Conservation (phyloP, 2,113 vertebrate genomes). For the Ellobius talpinus region DNA sequence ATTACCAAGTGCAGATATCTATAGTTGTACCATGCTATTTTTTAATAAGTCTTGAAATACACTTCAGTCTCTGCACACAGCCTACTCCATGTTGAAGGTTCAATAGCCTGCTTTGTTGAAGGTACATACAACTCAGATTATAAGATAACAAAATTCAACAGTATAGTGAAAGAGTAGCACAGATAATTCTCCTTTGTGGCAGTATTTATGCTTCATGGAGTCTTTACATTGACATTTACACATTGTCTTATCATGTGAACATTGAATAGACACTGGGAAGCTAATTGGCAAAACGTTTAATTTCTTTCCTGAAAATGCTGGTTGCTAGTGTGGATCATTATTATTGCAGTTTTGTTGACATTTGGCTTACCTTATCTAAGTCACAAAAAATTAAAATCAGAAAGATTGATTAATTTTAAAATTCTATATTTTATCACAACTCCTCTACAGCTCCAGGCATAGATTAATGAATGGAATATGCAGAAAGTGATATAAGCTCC, state of each 20-base stretch:
- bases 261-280: constrained; percentile 60
- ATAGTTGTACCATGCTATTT: neutral
- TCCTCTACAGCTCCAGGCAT: constrained; percentile 87
- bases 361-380: constrained; percentile 70
- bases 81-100: neutral
- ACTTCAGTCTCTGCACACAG: neutral
- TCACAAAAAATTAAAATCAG: constrained; percentile 80
- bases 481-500: constrained; percentile 92
- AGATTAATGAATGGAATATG: constrained; percentile 92
- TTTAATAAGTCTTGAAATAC: neutral
- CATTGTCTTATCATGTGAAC: neutral
- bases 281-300: constrained; percentile 74
- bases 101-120: constrained; percentile 5
- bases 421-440: constrained; percentile 87
- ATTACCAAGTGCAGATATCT: constrained; percentile 4
- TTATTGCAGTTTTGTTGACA: constrained; percentile 56
- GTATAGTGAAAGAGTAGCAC: constrained; percentile 34
- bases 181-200: constrained; percentile 34
- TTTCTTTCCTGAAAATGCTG: constrained; percentile 48
- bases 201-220: constrained; percentile 44
- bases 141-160: constrained; percentile 57
- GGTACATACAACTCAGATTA: neutral
- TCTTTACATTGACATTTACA: constrained; percentile 51
- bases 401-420: constrained; percentile 83
- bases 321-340: constrained; percentile 46